Conservation (phyloP, 2,888 invertebrate species). For the Ceraclea dissimilis region DNA sequence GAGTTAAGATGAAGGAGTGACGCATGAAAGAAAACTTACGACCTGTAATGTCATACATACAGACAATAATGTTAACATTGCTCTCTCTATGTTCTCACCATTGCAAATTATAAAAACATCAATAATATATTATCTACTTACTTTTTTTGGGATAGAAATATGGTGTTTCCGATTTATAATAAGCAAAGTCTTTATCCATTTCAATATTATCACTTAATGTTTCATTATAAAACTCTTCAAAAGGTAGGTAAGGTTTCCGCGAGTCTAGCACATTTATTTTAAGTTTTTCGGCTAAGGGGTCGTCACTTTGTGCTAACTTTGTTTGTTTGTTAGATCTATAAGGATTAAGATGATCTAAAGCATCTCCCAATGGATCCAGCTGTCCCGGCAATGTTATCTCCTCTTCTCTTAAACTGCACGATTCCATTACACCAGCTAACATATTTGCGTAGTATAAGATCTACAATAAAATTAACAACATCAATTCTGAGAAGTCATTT, state of each 20-base stretch:
- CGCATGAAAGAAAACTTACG: slow-evolving; percentile 83
- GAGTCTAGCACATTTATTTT: slow-evolving; percentile 72
- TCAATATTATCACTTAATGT: slow-evolving; percentile 86
- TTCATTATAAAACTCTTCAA: slow-evolving; percentile 91
- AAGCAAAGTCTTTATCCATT: slow-evolving; percentile 90
- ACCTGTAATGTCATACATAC: slow-evolving; percentile 30
- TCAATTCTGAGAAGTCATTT: neutral
- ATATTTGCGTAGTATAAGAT: slow-evolving; percentile 84
- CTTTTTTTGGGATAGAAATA: slow-evolving; percentile 21
- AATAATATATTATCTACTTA: slow-evolving; percentile 4
- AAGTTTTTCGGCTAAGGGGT: slow-evolving; percentile 50
- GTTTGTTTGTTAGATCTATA: slow-evolving; percentile 38
- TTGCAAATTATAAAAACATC: neutral
- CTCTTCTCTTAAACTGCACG: slow-evolving; percentile 54
- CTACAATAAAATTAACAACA: slow-evolving; percentile 37
- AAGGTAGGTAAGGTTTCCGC: slow-evolving; percentile 74
- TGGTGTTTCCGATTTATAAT: slow-evolving; percentile 65
- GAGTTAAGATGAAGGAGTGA: slow-evolving; percentile 84
- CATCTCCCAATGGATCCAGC: slow-evolving; percentile 45
- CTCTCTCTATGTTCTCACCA: no score
- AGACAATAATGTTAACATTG: neutral
- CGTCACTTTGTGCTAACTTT: slow-evolving; percentile 43
- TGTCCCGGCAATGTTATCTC: slow-evolving; percentile 44
- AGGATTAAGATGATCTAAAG: slow-evolving; percentile 39
- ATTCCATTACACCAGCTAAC: slow-evolving; percentile 71